Evolutionary conservation across 2,888 invertebrate genomes (phyloP).

Genomic region (Hermodice carunculata): DNA sequence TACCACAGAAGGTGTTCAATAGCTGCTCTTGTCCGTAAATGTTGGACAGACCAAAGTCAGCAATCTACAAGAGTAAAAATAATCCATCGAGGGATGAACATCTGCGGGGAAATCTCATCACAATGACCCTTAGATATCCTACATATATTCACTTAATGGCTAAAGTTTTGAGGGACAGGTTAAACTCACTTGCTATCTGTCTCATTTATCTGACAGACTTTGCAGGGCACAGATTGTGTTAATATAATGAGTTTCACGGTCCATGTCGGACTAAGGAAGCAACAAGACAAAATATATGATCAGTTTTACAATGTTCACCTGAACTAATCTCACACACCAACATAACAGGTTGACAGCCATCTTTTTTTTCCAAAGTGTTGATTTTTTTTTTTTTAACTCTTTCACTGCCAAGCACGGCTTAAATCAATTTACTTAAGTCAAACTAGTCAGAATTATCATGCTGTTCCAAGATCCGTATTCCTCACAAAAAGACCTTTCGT

Average conservation of each 20-base stretch:
- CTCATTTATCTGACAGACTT: not conserved
- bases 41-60: slow-evolving; percentile 98
- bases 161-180: too few species aligned
- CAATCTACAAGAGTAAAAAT: slow-evolving; percentile 78
- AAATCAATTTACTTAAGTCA: not conserved
- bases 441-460: too few species aligned
- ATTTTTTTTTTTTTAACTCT: not conserved
- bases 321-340: too few species aligned
- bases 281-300: not conserved
- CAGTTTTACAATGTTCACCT: not conserved
- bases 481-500: too few species aligned
- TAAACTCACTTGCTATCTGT: too few species aligned
- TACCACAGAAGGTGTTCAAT: slow-evolving; percentile 94
- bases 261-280: not conserved
- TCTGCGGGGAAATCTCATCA: too few species aligned
- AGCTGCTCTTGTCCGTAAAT: slow-evolving; percentile 91
- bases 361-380: not conserved
- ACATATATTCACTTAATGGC: too few species aligned
- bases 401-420: too few species aligned
- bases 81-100: too few species aligned
- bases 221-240: not conserved
- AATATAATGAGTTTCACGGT: not conserved
- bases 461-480: too few species aligned
- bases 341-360: not conserved
- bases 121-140: too few species aligned